Conservation (phyloP, 2,113 vertebrate genomes). For the Microtus pennsylvanicus region DNA sequence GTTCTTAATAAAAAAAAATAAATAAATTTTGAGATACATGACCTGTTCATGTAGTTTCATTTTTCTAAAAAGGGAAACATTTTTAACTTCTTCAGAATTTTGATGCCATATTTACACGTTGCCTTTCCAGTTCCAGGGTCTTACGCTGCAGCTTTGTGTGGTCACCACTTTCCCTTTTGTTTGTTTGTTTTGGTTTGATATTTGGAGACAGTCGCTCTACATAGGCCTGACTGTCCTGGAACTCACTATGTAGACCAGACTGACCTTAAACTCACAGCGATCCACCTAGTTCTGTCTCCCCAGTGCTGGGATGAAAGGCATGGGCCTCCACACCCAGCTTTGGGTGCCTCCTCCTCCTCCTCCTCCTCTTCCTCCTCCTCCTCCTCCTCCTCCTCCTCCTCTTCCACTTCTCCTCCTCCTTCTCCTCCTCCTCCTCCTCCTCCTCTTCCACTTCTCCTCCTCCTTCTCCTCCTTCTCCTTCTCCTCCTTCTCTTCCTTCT, state of each 20-base stretch:
- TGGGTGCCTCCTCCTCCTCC: not conserved
- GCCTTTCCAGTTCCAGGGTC: not conserved
- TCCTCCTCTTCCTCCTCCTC: no score
- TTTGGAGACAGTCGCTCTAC: not conserved
- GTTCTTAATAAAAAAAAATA: conserved; percentile 10
- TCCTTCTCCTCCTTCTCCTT: no score
- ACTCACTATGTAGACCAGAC: not conserved
- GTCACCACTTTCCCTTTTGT: not conserved
- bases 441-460: no score
- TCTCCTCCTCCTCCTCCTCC: no score
- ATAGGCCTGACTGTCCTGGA: not conserved
- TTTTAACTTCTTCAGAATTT: not conserved
- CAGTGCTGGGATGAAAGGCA: not conserved
- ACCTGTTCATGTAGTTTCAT: not conserved
- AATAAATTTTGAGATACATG: not conserved
- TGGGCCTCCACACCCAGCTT: not conserved
- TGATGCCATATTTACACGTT: not conserved
- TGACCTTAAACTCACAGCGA: not conserved
- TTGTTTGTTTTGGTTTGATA: not conserved
- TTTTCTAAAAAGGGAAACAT: not conserved
- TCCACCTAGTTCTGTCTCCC: not conserved
- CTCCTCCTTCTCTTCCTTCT: no score
- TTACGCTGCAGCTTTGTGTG: not conserved
- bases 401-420: no score
- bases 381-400: no score